Evolutionary conservation across 2,113 vertebrate species (phyloP), one percentile per base, ranked within the genome.

Genomic region (Poeciliopsis turrubarensis): DNA sequence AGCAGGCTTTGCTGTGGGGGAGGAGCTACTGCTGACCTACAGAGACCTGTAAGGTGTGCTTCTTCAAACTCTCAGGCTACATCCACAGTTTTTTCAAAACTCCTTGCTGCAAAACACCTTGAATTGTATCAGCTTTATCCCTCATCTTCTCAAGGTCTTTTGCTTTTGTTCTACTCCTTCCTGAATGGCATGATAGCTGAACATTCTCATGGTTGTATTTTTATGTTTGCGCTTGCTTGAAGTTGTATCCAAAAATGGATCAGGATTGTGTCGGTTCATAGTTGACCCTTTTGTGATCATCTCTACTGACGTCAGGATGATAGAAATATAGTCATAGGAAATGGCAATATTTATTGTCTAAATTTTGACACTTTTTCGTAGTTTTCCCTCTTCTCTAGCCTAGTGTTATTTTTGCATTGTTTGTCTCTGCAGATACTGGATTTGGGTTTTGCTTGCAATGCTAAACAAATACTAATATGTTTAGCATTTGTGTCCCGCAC

Each of bases 401-500:
- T 7, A 61, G 51, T 13, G 13, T 41, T 63, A 25, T 74, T 75
- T 68, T 10, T 0, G 6, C 47, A 31, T 84, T 54, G 22, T 62
- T 75, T 12, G 70, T 82, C 68, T 84, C 47, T 25, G 74, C 77
- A 60, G 41, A 86, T 81, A 47, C 74, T 87, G 81, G 77, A 72
- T 66, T 76, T 27, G 11, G 61, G 63, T 85, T 77, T 68, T 68
- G 41, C 54, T 51, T 68, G 64, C 73, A n/a, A n/a, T n/a, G n/a
- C n/a, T n/a, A n/a, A n/a, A n/a, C n/a, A n/a, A n/a, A n/a, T n/a
- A n/a, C n/a, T 81, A 86, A 84, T 91, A 90, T 88, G 83, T 70
- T 89, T 80, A 71, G 64, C 34, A 73, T 86, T 90, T 78, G 47
- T n/a, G 79, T 83, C 77, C 86, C 86, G 64, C 71, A 69, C 54